phyloP scores from a whole-genome alignment of 2,113 vertebrate genomes.

The Nerophis ophidion region DNA sequence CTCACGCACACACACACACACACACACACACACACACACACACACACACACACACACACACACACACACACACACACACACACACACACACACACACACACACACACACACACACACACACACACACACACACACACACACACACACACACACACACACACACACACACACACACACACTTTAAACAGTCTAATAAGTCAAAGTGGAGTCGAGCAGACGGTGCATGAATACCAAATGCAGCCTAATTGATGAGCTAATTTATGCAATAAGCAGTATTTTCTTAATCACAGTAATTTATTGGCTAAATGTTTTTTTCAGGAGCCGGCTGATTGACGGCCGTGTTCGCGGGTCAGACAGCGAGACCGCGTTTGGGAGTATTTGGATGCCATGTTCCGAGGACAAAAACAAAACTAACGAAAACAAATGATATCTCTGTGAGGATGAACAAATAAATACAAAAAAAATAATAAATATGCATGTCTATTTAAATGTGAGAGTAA shows the following conservation, averaged over 20 bases:
- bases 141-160: background rate
- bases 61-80: background rate
- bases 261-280: conserved; percentile 1
- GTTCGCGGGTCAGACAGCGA: background rate
- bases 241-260: conserved; percentile 11
- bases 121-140: no score
- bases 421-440: no score
- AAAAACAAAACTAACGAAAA: no score
- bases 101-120: background rate
- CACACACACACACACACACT: background rate
- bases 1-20: background rate
- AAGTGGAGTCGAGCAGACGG: conserved; percentile 1
- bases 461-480: no score
- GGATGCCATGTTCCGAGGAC: no score
- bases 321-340: background rate
- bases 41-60: background rate
- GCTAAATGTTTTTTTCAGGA: background rate
- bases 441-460: no score
- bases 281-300: background rate
- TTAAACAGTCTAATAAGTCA: background rate
- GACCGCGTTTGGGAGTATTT: background rate
- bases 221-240: conserved; percentile 9
- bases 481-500: no score
- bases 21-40: no score
- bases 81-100: no score